Evolutionary conservation across 2,888 invertebrate species (phyloP).

Genomic region (Phymatocera aterrima): DNA sequence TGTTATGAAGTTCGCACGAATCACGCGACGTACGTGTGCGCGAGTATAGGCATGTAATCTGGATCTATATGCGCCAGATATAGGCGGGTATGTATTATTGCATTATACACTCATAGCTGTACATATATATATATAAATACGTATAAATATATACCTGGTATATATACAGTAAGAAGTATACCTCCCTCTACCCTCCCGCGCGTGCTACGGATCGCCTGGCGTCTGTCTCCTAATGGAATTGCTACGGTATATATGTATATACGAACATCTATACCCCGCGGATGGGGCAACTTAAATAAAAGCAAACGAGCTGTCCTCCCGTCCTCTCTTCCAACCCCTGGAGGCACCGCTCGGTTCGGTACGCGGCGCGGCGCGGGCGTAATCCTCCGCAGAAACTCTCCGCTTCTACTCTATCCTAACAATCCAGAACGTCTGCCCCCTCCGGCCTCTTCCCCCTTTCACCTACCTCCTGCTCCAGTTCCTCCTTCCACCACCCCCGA

Average conservation of each 20-base stretch:
- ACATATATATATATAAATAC: background rate
- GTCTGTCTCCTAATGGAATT: conserved; percentile 70
- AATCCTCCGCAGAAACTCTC: conserved; percentile 46
- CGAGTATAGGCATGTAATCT: no score
- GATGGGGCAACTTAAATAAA: conserved; percentile 65
- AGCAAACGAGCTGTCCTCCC: conserved; percentile 59
- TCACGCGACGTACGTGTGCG: background rate
- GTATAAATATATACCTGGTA: background rate
- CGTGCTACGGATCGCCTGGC: conserved; percentile 39
- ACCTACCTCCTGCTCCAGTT: conserved; percentile 32
- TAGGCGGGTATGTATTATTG: background rate
- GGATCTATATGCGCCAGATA: background rate
- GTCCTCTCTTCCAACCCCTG: background rate
- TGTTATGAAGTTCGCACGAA: conserved; percentile 15
- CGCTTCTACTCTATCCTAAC: conserved; percentile 40
- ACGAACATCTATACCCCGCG: no score
- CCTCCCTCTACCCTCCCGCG: background rate
- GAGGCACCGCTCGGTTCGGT: conserved; percentile 32
- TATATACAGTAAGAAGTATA: background rate
- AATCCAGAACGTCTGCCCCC: conserved; percentile 38
- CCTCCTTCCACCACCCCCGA: background rate
- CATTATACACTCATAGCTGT: background rate
- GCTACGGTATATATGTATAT: conserved; percentile 56
- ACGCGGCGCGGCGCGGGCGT: no score
- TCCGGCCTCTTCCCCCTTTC: conserved; percentile 15